Evolutionary conservation across 2,113 vertebrate genomes (phyloP).

Genomic region (Nannospalax galili): DNA sequence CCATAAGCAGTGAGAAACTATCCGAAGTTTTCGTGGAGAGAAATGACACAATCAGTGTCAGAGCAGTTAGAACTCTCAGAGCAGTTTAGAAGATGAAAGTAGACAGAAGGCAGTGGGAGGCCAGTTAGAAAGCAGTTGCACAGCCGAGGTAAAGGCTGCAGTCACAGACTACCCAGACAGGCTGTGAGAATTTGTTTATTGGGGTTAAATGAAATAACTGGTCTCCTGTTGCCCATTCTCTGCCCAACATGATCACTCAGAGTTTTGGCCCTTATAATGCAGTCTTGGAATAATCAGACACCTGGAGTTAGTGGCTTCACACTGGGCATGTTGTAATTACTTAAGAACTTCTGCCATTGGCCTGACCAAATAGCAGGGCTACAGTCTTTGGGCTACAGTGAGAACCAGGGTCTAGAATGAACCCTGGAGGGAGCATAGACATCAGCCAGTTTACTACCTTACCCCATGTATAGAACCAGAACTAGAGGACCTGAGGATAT

Average conservation of each 20-base stretch:
- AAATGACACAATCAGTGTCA: background rate
- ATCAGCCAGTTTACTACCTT: background rate
- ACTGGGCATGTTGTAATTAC: background rate
- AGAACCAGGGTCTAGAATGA: background rate
- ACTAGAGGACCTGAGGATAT: background rate
- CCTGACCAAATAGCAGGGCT: background rate
- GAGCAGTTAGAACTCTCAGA: too few species aligned
- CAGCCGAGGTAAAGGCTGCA: background rate
- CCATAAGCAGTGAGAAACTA: background rate
- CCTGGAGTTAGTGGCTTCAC: background rate
- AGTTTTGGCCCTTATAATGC: background rate
- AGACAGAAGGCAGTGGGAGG: background rate
- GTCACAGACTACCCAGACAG: background rate
- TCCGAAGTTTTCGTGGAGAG: background rate
- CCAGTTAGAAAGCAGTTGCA: background rate
- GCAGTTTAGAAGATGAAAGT: background rate
- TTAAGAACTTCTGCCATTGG: background rate
- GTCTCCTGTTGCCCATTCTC: conserved; percentile 10
- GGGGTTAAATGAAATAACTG: background rate
- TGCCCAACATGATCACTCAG: background rate
- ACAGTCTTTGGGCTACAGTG: background rate
- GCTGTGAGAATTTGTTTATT: background rate
- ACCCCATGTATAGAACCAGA: background rate
- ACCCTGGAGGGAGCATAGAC: background rate
- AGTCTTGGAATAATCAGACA: background rate